Base-by-base conservation (phyloP, 1,140 invertebrate genomes). In the Cydia splendana region DNA sequence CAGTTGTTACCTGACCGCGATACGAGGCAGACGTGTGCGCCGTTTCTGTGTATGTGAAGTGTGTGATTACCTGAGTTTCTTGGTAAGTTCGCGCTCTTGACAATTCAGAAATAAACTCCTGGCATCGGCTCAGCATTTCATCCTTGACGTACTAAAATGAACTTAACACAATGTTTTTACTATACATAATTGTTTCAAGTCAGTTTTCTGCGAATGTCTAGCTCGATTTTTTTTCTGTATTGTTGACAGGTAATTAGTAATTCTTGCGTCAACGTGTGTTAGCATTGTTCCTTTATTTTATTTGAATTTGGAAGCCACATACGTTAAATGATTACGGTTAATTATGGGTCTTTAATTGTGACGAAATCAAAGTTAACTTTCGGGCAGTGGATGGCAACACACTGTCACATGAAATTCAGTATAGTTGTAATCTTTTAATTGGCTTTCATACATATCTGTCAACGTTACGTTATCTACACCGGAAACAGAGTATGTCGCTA, bases 91-190 rank as follows among this genome's bases (percentile, higher is more conserved):
- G 76, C 12, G 57, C 34, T 38, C 38, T 71, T 7, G 15, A 28
- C 15, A 13, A 13, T 28, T 34, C 85, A 87, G 85, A 90, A 91
- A 91, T 90, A 91, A 88, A 85, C 81, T 75, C 82, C 84, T 90
- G 88, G 88, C 88, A 90, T 57, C 77, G 57, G 65, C 74, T 80
- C 74, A 76, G 73, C 38, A 34, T 24, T 53, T 12, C 86, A 87
- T 83, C 85, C 85, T 87, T 89, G 88, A 84, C 80, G 76, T 75
- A 30, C 75, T 74, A 57, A 76, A 24, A 42, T 62, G 48, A 53
- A 62, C 53, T 57, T 7, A 48, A 48, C 12, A 48, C 12, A 48
- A 13, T 48, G 9, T 48, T 57, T 18, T 53, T 57, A 57, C 20
- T 57, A 20, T 57, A 18, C 53, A 57, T 57, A 57, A n/a, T 20